phyloP scores from a whole-genome alignment of 2,797 vertebrate genomes.

The Podarcis lilfordi region DNA sequence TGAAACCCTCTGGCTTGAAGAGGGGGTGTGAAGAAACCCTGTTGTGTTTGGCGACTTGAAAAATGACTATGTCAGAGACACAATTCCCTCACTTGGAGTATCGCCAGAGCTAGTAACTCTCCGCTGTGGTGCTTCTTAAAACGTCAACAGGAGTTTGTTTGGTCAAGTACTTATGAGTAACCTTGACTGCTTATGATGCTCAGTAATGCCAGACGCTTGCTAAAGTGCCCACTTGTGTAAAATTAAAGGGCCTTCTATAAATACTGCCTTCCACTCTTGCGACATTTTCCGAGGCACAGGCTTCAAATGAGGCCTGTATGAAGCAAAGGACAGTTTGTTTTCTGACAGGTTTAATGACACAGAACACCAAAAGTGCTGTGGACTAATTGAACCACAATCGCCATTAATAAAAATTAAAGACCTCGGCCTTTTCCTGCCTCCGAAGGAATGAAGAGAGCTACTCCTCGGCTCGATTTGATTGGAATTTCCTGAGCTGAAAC shows the following conservation, averaged over 20 bases:
- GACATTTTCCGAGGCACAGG: neutral
- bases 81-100: neutral
- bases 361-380: conserved; percentile 14
- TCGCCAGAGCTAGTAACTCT: neutral
- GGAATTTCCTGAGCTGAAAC: conserved; percentile 71
- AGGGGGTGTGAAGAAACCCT: neutral
- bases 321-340: conserved; percentile 47
- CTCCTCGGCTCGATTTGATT: conserved; percentile 13
- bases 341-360: conserved; percentile 47
- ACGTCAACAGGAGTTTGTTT: rapidly evolving
- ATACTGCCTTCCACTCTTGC: conserved; percentile 32
- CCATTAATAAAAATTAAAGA: conserved; percentile 65
- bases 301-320: conserved; percentile 47
- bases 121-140: neutral
- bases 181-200: rapidly evolving
- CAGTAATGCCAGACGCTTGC: conserved; percentile 34
- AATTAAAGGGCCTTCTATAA: conserved; percentile 52
- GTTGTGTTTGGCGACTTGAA: conserved; percentile 4
- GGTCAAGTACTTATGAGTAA: neutral
- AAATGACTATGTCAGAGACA: rapidly evolving
- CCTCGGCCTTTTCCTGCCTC: neutral
- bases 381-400: conserved; percentile 49
- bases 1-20: neutral
- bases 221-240: conserved; percentile 57
- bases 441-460: conserved; percentile 44